Base-by-base conservation (phyloP, 1,140 invertebrate genomes). In the Drosophila tristis region DNA sequence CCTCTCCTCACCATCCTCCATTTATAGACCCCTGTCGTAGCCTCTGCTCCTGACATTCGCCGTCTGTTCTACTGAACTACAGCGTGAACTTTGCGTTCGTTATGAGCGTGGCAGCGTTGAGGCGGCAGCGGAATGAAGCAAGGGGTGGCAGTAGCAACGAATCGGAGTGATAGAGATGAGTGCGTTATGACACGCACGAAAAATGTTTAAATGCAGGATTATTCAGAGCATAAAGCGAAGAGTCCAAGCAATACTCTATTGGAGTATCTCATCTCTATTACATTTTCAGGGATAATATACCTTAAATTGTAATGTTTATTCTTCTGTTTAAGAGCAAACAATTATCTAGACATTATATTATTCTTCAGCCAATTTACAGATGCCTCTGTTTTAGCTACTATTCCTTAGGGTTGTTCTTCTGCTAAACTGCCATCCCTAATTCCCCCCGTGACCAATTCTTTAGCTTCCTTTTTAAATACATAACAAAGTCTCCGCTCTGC, bases 51-150 rank as follows among this genome's bases (percentile, higher is more conserved):
- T 61, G 47, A 39, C 58, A 50, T 39, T 39, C 62, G 48, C 57
- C 31, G 72, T 47, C 45, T 67, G 82, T 87, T 87, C 82, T 87
- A 87, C 79, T 87, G 82, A 87, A 87, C 82, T 73, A 63, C 70
- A 54, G 57, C 55, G 51, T 86, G 82, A 86, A 86, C 81, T 82
- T 80, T 75, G 82, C 82, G 79, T 89, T 79, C 85, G 84, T 89
- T 87, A 79, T 87, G 84, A 87, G 53, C 35, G 35, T 66, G 67
- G 47, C 13, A 43, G 48, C 20, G 20, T 45, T 39, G 26, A 47
- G 25, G 29, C 55, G 23, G 42, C 31, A 45, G 23, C 26, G 54
- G 26, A 56, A 25, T 6, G 26, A 5, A 39, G 20, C 26, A 25
- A 45, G 26, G 8, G 31, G 31, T 2, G 20, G n/a, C 26, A 42